Conservation (phyloP, 2,888 invertebrate genomes). For the Marasmarcha lunaedactyla region DNA sequence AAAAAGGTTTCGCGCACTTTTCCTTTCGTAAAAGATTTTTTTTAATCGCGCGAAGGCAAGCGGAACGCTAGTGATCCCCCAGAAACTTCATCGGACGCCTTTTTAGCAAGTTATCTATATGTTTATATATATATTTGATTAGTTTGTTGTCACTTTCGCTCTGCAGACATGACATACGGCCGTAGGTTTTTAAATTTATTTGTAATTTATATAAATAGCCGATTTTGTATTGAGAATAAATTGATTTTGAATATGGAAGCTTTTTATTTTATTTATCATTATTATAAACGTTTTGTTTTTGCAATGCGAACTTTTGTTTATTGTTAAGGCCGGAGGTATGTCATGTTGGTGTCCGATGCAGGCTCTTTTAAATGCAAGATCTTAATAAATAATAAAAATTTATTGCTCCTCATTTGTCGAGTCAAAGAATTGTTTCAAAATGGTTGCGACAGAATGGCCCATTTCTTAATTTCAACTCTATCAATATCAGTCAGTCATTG, state of each 20-base stretch:
- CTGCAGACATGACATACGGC: slow-evolving; percentile 58
- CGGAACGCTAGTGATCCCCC: background rate
- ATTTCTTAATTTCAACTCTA: no score
- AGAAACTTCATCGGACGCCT: slow-evolving; percentile 25
- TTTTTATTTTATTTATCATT: slow-evolving; percentile 3
- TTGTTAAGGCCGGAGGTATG: slow-evolving; percentile 11
- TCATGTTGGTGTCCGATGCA: slow-evolving; percentile 41
- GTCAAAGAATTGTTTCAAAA: no score
- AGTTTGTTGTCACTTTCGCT: slow-evolving; percentile 14
- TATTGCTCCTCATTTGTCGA: no score
- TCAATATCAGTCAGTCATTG: no score
- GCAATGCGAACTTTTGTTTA: slow-evolving; percentile 4
- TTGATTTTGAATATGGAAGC: background rate
- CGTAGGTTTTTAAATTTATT: slow-evolving; percentile 20
- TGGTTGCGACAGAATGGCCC: no score
- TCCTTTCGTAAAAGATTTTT: no score
- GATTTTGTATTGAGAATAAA: background rate
- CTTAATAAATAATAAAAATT: no score
- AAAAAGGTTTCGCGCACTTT: no score
- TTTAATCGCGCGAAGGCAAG: background rate
- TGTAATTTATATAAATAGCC: slow-evolving; percentile 1
- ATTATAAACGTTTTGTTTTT: slow-evolving; percentile 1
- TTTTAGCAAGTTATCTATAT: no score
- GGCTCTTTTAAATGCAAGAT: slow-evolving; percentile 22
- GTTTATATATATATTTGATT: background rate